These are phyloP conservation scores for Agonopterix arenella DNA, from an alignment of 2,888 invertebrate genomes.

Conservation along the genomic window DNA sequence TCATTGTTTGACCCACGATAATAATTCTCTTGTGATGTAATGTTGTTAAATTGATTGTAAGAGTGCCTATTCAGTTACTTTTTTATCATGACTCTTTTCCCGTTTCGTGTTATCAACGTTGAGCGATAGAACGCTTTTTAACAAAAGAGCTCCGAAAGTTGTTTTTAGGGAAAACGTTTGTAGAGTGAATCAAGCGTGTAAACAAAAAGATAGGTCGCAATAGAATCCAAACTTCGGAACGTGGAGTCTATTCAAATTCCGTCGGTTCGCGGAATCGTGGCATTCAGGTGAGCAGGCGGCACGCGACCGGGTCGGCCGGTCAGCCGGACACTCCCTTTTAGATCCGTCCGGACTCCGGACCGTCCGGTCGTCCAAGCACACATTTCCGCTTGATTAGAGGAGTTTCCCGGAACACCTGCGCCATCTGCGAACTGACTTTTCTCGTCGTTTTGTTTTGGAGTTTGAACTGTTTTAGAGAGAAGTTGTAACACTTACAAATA, in stretches of 20 bases:
- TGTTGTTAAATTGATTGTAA: constrained; percentile 60
- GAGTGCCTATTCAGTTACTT: constrained; percentile 42
- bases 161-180: constrained; percentile 18
- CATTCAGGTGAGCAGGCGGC: constrained; percentile 28
- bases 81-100: constrained; percentile 17
- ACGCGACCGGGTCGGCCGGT: constrained; percentile 34
- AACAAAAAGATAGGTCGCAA: constrained; percentile 35
- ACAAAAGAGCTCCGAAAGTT: background rate
- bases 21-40: constrained; percentile 60
- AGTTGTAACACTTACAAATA: constrained; percentile 56
- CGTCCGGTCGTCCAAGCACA: constrained; percentile 52
- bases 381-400: constrained; percentile 72
- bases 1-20: constrained; percentile 59
- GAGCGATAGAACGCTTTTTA: constrained; percentile 7
- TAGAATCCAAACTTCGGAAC: constrained; percentile 41
- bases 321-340: constrained; percentile 17
- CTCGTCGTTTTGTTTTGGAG: constrained; percentile 59
- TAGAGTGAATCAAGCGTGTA: constrained; percentile 29
- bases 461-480: constrained; percentile 38
- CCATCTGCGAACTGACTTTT: constrained; percentile 55
- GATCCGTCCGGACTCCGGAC: constrained; percentile 22
- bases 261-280: constrained; percentile 26
- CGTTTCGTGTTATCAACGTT: constrained; percentile 7
- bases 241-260: constrained; percentile 44
- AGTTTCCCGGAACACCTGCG: constrained; percentile 60